Base-by-base conservation (phyloP, 2,113 vertebrate genomes). In the Sapayoa aenigma region DNA sequence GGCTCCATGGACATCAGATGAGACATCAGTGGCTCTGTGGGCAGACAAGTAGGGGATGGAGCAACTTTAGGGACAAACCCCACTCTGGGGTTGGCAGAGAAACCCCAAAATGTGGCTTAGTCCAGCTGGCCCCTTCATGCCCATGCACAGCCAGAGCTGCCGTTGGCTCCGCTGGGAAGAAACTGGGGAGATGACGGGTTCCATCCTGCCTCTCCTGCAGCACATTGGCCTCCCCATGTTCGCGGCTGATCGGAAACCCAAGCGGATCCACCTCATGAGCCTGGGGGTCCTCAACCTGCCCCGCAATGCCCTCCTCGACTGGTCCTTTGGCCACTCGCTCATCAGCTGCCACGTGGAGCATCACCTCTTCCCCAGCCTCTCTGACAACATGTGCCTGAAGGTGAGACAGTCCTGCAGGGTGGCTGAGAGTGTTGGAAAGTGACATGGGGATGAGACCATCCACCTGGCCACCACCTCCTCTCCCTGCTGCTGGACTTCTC, bases 271-370 rank as follows among this genome's bases (percentile, higher is more conserved):
- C 89, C 99, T 99, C 96, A 99, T 99, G 99, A 99, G 97, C 60
- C 97, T 98, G 71, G 98, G 98, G 0, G 99, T 99, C 59, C 98
- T 99, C 52, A 99, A 99, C 97, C 98, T 99, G 93, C 98, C 98
- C 1, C 98, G 98, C 28, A 98, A 99, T 23, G 85, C 86, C 0
- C 65, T 99, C 90, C 97, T 99, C 20, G 99, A 99, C 98, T 99
- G 98, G 99, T 96, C 92, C 2, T 99, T 99, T 0, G 99, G 99
- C 66, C 99, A 99, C 97, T 99, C 99, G 0, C 96, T 99, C 90
- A 98, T 99, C 97, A 99, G 97, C 98, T 99, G 99, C 94, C 99
- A 99, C 0, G 98, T 99, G 95, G 99, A 99, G 93, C 99, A 99
- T 23, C 99, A 99, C 74, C 98, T 99, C 88, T 99, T 99, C 97